Conservation (phyloP, 2,113 vertebrate species). For the Platichthys stellatus region DNA sequence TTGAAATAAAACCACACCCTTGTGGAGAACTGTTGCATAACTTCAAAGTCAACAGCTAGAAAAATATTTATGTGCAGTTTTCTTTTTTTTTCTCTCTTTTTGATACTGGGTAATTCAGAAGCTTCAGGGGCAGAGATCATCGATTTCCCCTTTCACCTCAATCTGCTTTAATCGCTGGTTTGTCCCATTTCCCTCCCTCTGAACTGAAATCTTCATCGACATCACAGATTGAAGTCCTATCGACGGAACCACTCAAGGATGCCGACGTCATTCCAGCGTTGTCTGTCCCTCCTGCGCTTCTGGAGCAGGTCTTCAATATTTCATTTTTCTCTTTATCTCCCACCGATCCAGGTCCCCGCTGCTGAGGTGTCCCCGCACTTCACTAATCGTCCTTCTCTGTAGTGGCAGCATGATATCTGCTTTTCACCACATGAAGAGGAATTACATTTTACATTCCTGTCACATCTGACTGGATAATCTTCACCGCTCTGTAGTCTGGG, state of each 20-base stretch:
- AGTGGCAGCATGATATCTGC: neutral
- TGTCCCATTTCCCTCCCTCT: neutral
- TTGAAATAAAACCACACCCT: too few relatives aligned
- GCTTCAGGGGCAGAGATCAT: neutral
- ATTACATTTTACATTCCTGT: constrained; percentile 20
- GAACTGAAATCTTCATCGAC: neutral
- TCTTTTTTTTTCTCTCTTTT: neutral
- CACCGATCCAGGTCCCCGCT: constrained; percentile 3
- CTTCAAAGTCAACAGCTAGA: neutral
- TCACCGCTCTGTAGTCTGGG: neutral
- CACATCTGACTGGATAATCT: neutral
- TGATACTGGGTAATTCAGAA: neutral
- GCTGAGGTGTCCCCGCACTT: neutral
- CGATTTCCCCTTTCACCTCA: neutral
- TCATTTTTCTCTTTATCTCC: constrained; percentile 14
- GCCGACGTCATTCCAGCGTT: neutral
- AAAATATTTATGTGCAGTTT: neutral
- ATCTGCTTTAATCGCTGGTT: neutral
- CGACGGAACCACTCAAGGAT: neutral
- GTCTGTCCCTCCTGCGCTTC: constrained; percentile 3
- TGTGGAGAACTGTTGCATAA: too few relatives aligned
- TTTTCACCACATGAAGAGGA: constrained; percentile 22
- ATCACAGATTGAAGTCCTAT: neutral
- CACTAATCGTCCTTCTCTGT: neutral
- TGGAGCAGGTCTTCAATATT: constrained; percentile 25